Conservation (phyloP, 2,797 vertebrate species). For the Chaenodraco wilsoni region DNA sequence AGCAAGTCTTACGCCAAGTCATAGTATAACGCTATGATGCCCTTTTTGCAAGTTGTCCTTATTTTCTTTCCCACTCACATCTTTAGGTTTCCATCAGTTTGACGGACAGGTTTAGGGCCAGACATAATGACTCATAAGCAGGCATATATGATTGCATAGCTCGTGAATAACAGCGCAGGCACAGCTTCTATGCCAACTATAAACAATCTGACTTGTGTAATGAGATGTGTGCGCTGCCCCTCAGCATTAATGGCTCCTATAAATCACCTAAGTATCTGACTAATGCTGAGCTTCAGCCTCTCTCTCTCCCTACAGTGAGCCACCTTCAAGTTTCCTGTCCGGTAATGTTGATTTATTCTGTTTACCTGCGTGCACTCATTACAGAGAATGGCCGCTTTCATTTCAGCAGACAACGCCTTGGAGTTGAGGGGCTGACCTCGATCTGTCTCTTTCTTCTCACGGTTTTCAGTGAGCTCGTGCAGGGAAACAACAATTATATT, state of each 20-base stretch:
- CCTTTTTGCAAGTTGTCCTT: constrained; percentile 5
- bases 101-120: constrained; percentile 17
- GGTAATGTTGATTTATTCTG: constrained; percentile 82
- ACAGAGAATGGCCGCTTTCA: constrained; percentile 60
- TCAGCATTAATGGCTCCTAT: constrained; percentile 73
- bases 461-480: constrained; percentile 10
- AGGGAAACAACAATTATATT: background rate
- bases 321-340: constrained; percentile 56
- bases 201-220: constrained; percentile 67
- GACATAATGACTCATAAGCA: too few species aligned
- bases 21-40: constrained; percentile 13
- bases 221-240: constrained; percentile 65
- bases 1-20: constrained; percentile 50
- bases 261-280: constrained; percentile 76
- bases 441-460: constrained; percentile 28
- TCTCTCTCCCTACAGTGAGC: constrained; percentile 46
- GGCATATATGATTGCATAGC: constrained; percentile 35
- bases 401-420: constrained; percentile 54
- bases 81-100: constrained; percentile 30
- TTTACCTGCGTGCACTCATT: constrained; percentile 72
- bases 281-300: constrained; percentile 46
- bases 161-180: constrained; percentile 23
- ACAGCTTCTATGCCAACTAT: constrained; percentile 38
- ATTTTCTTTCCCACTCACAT: background rate
- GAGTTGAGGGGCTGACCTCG: constrained; percentile 46